Evolutionary conservation across 2,888 invertebrate genomes (phyloP), one percentile per base, ranked within the genome.

Genomic region (Drosophila niveifrons): DNA sequence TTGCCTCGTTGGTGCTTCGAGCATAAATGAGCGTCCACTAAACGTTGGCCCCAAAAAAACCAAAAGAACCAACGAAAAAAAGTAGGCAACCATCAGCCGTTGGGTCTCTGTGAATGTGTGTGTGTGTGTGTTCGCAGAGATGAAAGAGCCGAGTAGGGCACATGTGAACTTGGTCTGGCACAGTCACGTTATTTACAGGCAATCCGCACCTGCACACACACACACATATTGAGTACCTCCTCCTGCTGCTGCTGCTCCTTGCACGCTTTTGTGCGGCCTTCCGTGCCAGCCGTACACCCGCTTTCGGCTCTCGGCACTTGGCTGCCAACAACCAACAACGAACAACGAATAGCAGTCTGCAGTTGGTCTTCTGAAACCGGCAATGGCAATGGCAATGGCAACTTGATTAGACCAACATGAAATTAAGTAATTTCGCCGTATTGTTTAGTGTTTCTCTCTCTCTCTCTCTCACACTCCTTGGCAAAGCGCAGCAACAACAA

Each of bases 361-460:
- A 41, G 8, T 41, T 6, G 9, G 13, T 10, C 11, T 36, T n/a
- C 31, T 31, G 31, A 31, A 31, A 10, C 31, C 31, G 47, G 47
- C 47, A 13, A n/a, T 47, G 47, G 66, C 75, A 52, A 23, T 43
- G 69, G 87, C 78, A 87, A 80, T 81, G 84, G 76, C 82, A 90
- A 89, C 85, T 89, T 90, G 90, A 89, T 90, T 90, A 84, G 81
- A 87, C 88, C 80, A 87, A 84, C 86, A 88, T 87, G 78, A 90
- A 88, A 90, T 88, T 88, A 89, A 89, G 87, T 76, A 90, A 89
- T 86, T 86, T 85, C 44, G 69, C 63, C 53, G 70, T 80, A 88
- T 84, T 84, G 89, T 88, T 84, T 84, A 86, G 87, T 75, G 69
- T 67, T 78, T 43, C 83, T 46, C 50, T 41, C 11, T 36, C n/a